phyloP scores from a whole-genome alignment of 2,888 invertebrate genomes.

The Netelia inedita region DNA sequence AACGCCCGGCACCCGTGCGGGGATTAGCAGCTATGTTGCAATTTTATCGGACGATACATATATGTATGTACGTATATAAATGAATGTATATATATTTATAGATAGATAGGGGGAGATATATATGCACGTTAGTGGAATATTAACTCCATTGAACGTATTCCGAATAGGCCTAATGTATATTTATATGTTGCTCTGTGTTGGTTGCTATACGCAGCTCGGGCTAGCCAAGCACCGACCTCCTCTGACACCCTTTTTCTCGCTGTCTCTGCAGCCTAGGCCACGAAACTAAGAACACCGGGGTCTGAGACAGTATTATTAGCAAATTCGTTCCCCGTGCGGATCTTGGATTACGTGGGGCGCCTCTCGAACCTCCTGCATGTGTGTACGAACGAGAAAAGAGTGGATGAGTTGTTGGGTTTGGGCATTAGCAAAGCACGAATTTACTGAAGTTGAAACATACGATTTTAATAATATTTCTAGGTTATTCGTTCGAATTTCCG shows the following conservation, averaged over 20 bases:
- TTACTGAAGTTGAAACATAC: too few relatives aligned
- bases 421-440: background rate
- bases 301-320: constrained; percentile 78
- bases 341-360: constrained; percentile 60
- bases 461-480: too few relatives aligned
- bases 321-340: constrained; percentile 67
- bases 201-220: background rate
- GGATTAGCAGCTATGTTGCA: constrained; percentile 59
- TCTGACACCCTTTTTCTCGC: constrained; percentile 77
- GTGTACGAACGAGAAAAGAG: background rate
- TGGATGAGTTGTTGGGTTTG: background rate
- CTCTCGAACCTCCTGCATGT: constrained; percentile 65
- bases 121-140: background rate
- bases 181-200: background rate
- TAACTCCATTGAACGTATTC: background rate
- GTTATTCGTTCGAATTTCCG: too few relatives aligned
- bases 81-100: background rate
- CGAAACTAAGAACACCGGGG: constrained; percentile 22
- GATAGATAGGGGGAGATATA: background rate
- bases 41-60: constrained; percentile 23
- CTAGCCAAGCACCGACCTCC: constrained; percentile 32
- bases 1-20: constrained; percentile 72
- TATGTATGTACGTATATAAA: background rate
- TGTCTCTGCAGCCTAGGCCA: constrained; percentile 74
- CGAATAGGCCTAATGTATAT: background rate